Base-by-base conservation (phyloP, 2,113 vertebrate species). In the Ranitomeya variabilis region DNA sequence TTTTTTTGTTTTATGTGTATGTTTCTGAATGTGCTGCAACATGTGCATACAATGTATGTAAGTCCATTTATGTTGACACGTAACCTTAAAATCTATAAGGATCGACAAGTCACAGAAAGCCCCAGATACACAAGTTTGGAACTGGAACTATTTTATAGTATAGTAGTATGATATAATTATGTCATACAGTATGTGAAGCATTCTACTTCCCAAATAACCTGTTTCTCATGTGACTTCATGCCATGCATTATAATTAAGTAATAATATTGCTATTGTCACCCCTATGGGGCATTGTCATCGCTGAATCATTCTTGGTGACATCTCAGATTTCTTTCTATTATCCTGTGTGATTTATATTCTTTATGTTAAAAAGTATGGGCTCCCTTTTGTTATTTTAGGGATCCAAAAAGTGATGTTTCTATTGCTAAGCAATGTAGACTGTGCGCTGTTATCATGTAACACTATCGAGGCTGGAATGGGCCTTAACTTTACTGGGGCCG, bases 1-100 rank as follows among this genome's bases (percentile, higher is more conserved):
- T 81, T 69, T 45, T 81, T 55, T 4, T 21, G 52, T 19, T 83
- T 31, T 78, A 7, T 45, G 8, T 87, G 37, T 31, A 12, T 80
- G 51, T 69, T 84, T 51, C 37, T n/a, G 19, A 45, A 16, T 51
- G 45, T 69, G 13, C 31, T 77, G 19, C 57, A 45, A 62, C 7
- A 14, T 78, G 69, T 59, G 59, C 87, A 89, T 89, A 89, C 87
- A 85, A 55, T 85, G 87, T 89, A 89, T 89, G 87, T 57, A 51
- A 55, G 16, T 18, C 21, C 12, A 76, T 76, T 31, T 82, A n/a
- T 52, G 19, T 62, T 16, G 3, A 73, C 14, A 21, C 21, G 15
- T 54, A 16, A 80, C 69, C 69, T 37, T 71, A 71, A 26, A 31
- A 71, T 31, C 13, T 5, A 15, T 80, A n/a, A 57, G 52, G 57